Base-by-base conservation (phyloP, 2,797 vertebrate genomes). In the Muscicapa comitata region DNA sequence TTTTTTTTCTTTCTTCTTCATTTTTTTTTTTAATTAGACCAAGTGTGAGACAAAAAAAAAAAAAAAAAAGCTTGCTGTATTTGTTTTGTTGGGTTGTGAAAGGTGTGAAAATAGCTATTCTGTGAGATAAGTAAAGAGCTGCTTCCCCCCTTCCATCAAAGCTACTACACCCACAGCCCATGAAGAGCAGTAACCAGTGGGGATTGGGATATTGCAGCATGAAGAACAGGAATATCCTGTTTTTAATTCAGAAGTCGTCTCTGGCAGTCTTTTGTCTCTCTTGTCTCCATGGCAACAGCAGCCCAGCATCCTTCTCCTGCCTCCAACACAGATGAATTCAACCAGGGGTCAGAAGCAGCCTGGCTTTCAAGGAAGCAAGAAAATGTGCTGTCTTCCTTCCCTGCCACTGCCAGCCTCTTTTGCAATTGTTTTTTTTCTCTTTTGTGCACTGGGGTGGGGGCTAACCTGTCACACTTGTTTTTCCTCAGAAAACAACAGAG, bases 241-340 rank as follows among this genome's bases (percentile, higher is more conserved):
- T 97, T 97, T 94, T 94, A 96, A 97, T 97, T 97, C 95, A 92
- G 94, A 81, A 93, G 88, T 97, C 78, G 15, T 97, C 96, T 83
- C 88, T 9, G 37, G 94, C 91, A 96, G 93, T 95, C 93, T 96
- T 97, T 96, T 96, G 93, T 96, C 96, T 97, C 97, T 95, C 97
- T 96, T 93, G 94, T 97, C 97, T 96, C 97, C 97, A 98, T 97
- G 95, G 97, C 95, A 98, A 98, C 98, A 84, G 85, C 92, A 86
- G 88, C 94, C 84, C 45, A 15, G 86, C 90, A 89, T 96, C 85
- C 24, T 83, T 72, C 70, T 75, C 80, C 93, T 58, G 21, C 71
- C 93, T 91, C 85, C 70, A 57, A 53, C 40, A 42, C 61, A 74
- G 81, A 96, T 26, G n/a, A 95, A 95, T 95, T 95, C 96, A 80